Base-by-base conservation (phyloP, 23 tunicate species). In the Clavelina lepadiformis region DNA sequence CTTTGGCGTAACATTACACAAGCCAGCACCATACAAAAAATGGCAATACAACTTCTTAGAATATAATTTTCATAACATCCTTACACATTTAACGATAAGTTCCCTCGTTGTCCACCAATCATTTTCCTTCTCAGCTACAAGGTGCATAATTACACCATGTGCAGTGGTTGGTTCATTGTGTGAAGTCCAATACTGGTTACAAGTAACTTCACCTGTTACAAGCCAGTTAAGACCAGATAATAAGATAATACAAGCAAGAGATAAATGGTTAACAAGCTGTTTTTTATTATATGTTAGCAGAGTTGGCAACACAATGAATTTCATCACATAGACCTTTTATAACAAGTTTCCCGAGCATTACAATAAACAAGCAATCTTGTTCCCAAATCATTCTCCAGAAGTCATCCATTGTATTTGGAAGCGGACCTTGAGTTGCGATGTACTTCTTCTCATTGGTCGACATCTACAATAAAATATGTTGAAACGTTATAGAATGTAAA, bases 101-200 rank as follows among this genome's bases (percentile, higher is more conserved):
- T 93, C 94, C 23, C 98, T 67, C 19, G 73, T 64, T 28, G 88
- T 93, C 98, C 98, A 93, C 24, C 79, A 73, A 2, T 88, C 83
- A 6, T 84, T 65, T 46, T 69, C 85, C 4, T 83, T 66, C 56
- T 93, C 98, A 0, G 72, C 51, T 24, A 68, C 56, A 94, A 93
- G 85, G 32, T 75, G 83, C 67, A 93, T 18, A 7, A 73, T 77
- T 24, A 83, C 28, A 31, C 69, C 94, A 1, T 61, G 70, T 13
- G 69, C 70, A 31, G 58, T 58, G 33, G 73, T 62, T 7, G 88
- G 86, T 61, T 84, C 98, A 52, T 83, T 85, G 63, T 93, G 94
- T 33, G 60, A 93, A n/a, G 98, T 94, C 98, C 98, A 93, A 75
- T 93, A 93, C 34, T 85, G 94, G 69, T 93, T 94, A 51, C 98